phyloP scores from a whole-genome alignment of 2,113 vertebrate genomes.

The Hyperopisus bebe region DNA sequence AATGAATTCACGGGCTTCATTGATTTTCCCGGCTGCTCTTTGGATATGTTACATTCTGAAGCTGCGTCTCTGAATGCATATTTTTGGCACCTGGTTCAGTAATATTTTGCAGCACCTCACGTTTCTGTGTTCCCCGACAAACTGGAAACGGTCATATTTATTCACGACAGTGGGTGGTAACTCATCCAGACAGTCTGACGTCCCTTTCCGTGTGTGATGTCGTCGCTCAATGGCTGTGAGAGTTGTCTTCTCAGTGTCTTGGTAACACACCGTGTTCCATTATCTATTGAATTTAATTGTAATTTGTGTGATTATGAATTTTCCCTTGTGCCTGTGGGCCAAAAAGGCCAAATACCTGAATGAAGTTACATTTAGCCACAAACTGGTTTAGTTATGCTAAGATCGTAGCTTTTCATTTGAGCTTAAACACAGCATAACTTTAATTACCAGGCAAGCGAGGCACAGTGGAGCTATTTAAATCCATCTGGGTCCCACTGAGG shows the following conservation, averaged over 20 bases:
- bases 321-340: conserved; percentile 20
- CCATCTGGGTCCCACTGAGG: background rate
- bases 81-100: background rate
- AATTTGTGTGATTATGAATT: conserved; percentile 27
- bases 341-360: conserved; percentile 36
- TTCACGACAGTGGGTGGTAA: background rate
- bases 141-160: background rate
- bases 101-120: background rate
- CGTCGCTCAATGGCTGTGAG: background rate
- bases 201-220: background rate
- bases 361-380: conserved; percentile 20
- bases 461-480: background rate
- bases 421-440: background rate
- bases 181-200: background rate
- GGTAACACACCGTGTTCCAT: background rate
- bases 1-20: background rate
- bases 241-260: background rate
- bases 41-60: background rate
- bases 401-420: conserved; percentile 8
- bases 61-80: background rate
- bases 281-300: conserved; percentile 28
- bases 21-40: background rate
- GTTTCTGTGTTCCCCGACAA: background rate
- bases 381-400: conserved; percentile 23
- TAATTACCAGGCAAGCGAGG: background rate